Evolutionary conservation across 2,113 vertebrate genomes (phyloP), one percentile per base, ranked within the genome.

Genomic region (Percina caprodes): DNA sequence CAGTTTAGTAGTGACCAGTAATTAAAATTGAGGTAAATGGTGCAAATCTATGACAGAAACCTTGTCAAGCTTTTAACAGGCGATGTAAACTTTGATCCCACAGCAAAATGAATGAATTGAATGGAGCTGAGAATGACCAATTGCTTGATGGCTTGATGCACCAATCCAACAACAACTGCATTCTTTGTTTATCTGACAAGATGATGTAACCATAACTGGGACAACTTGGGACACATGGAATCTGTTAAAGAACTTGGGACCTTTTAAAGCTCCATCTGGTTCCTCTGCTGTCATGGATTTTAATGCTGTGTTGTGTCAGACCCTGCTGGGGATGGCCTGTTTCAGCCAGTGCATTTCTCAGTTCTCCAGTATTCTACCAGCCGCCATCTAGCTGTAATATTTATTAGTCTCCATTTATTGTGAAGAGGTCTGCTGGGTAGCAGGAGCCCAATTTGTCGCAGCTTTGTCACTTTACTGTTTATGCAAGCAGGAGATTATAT

Each of bases 401-500:
- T 87, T 88, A 82, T 92, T 71, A 24, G 45, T 70, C 54, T 80
- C 19, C 49, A 33, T 85, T 82, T 71, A 77, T 76, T 79, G 77
- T 74, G 67, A 80, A 80, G 21, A 72, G 61, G 56, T 63, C 72
- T 54, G 77, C 54, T 56, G 23, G 49, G 61, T 68, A 74, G 69
- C 54, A 55, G 61, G 69, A 69, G 71, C 51, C 60, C 56, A n/a
- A 46, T 68, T 61, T 71, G 70, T 70, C 24, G 65, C 86, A n/a
- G 74, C 75, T 84, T 85, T 83, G 76, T 74, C 84, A 85, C 71
- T 83, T 80, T 84, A 85, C 48, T 73, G 69, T 84, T 82, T 72
- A 75, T 87, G 63, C 77, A 72, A 89, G 74, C 66, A 74, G 88
- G 77, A 81, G 77, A 84, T 82, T 75, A 80, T 80, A 85, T 82